phyloP scores from a whole-genome alignment of 2,797 vertebrate genomes.

The Nyctibius grandis region DNA sequence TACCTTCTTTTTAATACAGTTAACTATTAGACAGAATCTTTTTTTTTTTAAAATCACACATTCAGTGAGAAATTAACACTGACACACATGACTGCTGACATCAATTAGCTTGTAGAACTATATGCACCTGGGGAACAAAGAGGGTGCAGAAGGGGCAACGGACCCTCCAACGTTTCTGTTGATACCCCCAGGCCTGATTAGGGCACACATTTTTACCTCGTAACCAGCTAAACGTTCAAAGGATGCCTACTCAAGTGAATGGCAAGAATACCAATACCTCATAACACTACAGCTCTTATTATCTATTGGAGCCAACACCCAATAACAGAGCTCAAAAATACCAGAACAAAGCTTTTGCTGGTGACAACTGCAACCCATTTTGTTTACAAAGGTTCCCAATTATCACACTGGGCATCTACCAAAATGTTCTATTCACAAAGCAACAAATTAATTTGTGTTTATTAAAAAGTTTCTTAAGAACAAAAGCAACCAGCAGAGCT shows the following conservation, averaged over 20 bases:
- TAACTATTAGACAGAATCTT: neutral
- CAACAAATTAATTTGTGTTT: neutral
- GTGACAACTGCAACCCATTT: neutral
- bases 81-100: neutral
- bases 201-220: neutral
- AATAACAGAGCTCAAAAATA: neutral
- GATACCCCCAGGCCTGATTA: neutral
- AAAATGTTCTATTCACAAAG: neutral
- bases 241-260: neutral
- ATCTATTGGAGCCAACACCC: neutral
- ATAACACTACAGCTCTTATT: neutral
- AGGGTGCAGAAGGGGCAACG: neutral
- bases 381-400: neutral
- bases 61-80: neutral
- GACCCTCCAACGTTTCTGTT: neutral
- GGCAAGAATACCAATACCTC: neutral
- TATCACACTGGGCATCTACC: neutral
- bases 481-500: neutral
- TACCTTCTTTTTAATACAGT: neutral
- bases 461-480: conserved; percentile 13
- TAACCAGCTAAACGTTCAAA: neutral
- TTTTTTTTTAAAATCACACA: neutral
- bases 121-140: accelerated
- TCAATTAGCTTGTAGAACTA: neutral
- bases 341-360: neutral